phyloP scores from a whole-genome alignment of 2,797 vertebrate genomes.

The Falco cherrug region DNA sequence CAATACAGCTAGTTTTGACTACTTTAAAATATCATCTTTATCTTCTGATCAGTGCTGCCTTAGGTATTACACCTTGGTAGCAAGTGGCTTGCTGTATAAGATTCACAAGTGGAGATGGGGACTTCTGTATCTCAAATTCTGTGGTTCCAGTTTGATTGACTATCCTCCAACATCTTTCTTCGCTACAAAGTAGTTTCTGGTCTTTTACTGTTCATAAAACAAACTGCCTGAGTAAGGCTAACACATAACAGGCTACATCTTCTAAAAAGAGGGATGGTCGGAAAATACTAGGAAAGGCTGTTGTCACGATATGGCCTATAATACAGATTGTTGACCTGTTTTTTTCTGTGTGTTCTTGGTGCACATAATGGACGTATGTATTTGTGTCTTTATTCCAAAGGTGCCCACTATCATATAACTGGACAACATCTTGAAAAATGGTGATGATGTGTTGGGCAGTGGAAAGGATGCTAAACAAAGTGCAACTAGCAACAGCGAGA shows the following conservation, averaged over 20 bases:
- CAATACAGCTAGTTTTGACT: background rate
- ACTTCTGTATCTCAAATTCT: background rate
- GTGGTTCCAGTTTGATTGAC: background rate
- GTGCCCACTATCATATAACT: background rate
- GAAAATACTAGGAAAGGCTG: background rate
- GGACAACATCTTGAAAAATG: background rate
- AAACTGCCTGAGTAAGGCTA: background rate
- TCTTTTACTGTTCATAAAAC: background rate
- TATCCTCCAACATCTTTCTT: background rate
- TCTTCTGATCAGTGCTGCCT: background rate
- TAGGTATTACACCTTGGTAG: background rate
- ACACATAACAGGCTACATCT: background rate
- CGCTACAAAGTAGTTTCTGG: background rate
- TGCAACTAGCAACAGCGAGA: background rate
- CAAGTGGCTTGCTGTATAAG: background rate
- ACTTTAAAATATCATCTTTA: background rate
- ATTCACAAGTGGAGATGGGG: background rate
- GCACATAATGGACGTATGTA: accelerated
- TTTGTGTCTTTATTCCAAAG: background rate
- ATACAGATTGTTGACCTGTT: background rate
- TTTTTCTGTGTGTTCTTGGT: background rate
- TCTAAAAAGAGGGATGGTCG: background rate
- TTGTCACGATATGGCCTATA: background rate
- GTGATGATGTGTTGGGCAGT: background rate
- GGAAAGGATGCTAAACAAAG: background rate